These are phyloP conservation scores for Bicyclus anynana DNA, from an alignment of 1,140 invertebrate genomes.

Conservation along the genomic window DNA sequence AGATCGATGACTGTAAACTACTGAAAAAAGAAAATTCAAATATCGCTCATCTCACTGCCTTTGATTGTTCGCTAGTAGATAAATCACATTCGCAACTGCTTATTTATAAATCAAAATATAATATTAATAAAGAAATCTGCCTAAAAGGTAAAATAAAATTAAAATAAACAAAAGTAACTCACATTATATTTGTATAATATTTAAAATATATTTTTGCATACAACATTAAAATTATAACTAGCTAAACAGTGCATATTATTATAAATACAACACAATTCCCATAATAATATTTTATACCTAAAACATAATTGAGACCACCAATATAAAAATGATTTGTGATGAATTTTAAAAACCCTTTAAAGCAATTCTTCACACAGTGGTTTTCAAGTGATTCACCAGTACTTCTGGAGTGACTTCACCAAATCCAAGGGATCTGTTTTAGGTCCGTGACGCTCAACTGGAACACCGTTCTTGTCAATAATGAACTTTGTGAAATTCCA, in stretches of 20 bases:
- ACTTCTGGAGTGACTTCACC: slow-evolving; percentile 82
- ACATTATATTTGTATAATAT: no score
- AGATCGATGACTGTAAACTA: no score
- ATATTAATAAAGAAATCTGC: no score
- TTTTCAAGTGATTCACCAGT: no score
- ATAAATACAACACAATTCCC: background rate
- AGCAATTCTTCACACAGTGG: slow-evolving; percentile 17
- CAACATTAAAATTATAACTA: background rate
- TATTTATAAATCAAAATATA: no score
- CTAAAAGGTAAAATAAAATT: no score
- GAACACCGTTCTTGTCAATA: slow-evolving; percentile 91
- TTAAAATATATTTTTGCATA: no score
- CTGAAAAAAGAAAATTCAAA: no score
- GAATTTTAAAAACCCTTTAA: background rate
- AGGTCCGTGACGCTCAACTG: slow-evolving; percentile 90
- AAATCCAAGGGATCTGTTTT: slow-evolving; percentile 85
- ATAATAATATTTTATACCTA: background rate
- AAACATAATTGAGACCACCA: background rate
- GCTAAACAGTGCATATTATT: background rate
- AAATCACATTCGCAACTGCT: no score
- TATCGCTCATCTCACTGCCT: no score
- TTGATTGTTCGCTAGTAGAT: no score
- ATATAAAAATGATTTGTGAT: slow-evolving; percentile 2
- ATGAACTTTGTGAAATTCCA: slow-evolving; percentile 99
- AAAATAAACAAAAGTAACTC: no score